phyloP scores from a whole-genome alignment of 2,888 invertebrate genomes.

The Sphaerophoria taeniata region DNA sequence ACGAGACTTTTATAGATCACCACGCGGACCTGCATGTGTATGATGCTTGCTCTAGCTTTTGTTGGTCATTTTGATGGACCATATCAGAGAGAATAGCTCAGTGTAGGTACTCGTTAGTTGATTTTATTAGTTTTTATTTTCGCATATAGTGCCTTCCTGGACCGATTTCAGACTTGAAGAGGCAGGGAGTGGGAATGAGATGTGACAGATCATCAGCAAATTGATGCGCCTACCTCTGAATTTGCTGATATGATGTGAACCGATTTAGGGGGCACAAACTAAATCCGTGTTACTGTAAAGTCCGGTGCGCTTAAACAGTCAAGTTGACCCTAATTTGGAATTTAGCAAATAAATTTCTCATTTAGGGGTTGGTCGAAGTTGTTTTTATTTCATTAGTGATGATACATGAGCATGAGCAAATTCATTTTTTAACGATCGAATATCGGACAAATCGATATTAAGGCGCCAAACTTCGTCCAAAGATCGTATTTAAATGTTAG shows the following conservation, averaged over 20 bases:
- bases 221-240: background rate
- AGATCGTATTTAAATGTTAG: too few species aligned
- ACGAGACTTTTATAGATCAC: slow-evolving; percentile 50
- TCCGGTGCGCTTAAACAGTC: background rate
- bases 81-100: background rate
- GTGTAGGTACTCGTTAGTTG: too few species aligned
- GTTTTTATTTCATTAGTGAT: background rate
- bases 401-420: too few species aligned
- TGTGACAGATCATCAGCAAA: slow-evolving; percentile 1
- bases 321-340: slow-evolving; percentile 16
- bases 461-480: too few species aligned
- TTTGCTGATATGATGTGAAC: background rate
- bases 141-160: slow-evolving; percentile 19
- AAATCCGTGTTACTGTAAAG: slow-evolving; percentile 8
- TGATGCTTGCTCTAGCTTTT: slow-evolving; percentile 30
- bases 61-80: slow-evolving; percentile 4
- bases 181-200: background rate
- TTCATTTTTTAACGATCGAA: too few species aligned
- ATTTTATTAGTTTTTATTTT: background rate
- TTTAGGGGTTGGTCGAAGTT: background rate
- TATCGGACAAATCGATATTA: too few species aligned
- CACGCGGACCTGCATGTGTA: background rate
- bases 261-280: background rate
- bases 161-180: slow-evolving; percentile 34
- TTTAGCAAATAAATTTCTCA: background rate